These are phyloP conservation scores for Menidia menidia DNA, from an alignment of 2,797 vertebrate genomes.

Conservation along the genomic window DNA sequence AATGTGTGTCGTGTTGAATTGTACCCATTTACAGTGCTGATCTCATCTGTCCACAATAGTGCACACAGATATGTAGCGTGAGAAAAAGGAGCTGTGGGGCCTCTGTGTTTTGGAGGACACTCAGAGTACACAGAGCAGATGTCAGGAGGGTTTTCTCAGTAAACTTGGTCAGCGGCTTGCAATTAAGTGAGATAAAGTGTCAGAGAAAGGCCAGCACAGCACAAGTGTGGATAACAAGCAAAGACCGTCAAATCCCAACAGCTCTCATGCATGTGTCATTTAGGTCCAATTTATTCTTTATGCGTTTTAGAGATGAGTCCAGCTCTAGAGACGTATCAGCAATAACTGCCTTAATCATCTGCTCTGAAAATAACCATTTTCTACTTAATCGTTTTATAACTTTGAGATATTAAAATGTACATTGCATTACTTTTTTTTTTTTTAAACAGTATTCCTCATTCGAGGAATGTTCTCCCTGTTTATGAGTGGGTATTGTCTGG, in stretches of 20 bases:
- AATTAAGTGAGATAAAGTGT: conserved; percentile 71
- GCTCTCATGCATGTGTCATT: background rate
- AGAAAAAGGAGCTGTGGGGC: conserved; percentile 63
- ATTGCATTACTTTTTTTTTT: too few species aligned
- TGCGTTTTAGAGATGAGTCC: background rate
- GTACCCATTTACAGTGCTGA: conserved; percentile 32
- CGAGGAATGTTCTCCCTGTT: too few species aligned
- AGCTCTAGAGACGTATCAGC: too few species aligned
- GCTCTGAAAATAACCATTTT: background rate
- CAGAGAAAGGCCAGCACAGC: conserved; percentile 56
- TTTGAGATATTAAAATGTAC: too few species aligned
- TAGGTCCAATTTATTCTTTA: background rate
- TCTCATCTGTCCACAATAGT: conserved; percentile 40
- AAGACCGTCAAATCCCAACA: background rate
- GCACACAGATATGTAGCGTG: conserved; percentile 60
- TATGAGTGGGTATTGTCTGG: too few species aligned
- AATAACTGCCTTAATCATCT: background rate
- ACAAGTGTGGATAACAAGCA: conserved; percentile 16
- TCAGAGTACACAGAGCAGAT: conserved; percentile 57
- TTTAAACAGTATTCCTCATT: too few species aligned
- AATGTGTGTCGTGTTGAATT: conserved; percentile 37
- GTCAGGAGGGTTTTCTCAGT: conserved; percentile 60
- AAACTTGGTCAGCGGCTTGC: conserved; percentile 64
- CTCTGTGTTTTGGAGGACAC: conserved; percentile 50
- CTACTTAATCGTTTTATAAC: too few species aligned